Base-by-base conservation (phyloP, 2,888 invertebrate genomes). In the Rhamnusium bicolor region DNA sequence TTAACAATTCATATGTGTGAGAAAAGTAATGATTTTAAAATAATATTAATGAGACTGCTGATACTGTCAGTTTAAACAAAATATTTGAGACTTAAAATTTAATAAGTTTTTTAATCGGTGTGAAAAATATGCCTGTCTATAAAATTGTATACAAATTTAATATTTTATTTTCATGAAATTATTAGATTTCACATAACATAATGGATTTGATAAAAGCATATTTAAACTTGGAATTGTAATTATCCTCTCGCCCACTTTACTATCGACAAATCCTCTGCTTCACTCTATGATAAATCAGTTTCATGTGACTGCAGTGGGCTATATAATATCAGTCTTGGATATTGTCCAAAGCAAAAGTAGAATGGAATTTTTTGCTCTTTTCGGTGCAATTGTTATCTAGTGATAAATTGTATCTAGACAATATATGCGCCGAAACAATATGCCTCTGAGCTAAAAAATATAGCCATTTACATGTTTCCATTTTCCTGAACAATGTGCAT, bases 341-440 rank as follows among this genome's bases (percentile, higher is more conserved):
- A 32, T 32, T 18, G 60, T 60, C 60, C 60, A 56, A 27, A 56
- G 56, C 56, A 60, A 40, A 58, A 58, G 29, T 14, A 58, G 27
- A 29, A 24, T 24, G 6, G 24, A 24, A 1, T 60, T 60, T 60
- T 60, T 60, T 56, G 27, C 8, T 32, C 7, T 18, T 18, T 32
- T 32, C 18, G 16, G 40, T 14, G 10, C 60, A 18, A 60, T 18
- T 60, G 60, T 60, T 60, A 29, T 29, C 18, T 8, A 29, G 12
- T 32, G 60, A 60, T 60, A 40, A 60, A 60, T 60, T 60, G 29
- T 18, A 60, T 40, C 27, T 29, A 0, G 14, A 60, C 29, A 10
- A 29, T 19, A 18, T 12, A 12, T 29, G 18, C 60, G 16, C 1
- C 40, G 6, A 18, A 60, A 29, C 29, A 60, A 60, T 60, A 27